Evolutionary conservation across 92 coral and sea anemone species (phyloP).

Genomic region (Muricea muricata): DNA sequence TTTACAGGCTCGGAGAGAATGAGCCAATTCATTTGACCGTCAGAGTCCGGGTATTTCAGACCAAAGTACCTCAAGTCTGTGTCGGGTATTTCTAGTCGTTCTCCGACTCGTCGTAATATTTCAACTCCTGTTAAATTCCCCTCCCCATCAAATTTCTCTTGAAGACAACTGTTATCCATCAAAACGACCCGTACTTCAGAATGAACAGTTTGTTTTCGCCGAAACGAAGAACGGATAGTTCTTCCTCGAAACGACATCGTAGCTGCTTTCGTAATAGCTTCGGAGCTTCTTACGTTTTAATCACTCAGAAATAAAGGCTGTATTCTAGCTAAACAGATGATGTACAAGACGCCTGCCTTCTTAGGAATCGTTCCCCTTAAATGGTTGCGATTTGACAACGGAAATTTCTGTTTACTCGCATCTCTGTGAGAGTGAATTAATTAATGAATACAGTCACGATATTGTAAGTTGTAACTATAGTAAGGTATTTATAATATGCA

Average conservation of each 20-base stretch:
- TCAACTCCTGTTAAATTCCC: background rate
- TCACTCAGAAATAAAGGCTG: background rate
- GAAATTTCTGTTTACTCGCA: slow-evolving; percentile 4
- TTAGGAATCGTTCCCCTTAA: slow-evolving; percentile 8
- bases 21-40: slow-evolving; percentile 90
- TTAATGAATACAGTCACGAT: background rate
- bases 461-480: background rate
- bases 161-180: slow-evolving; percentile 36
- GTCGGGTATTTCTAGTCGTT: slow-evolving; percentile 69
- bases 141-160: slow-evolving; percentile 16
- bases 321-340: too few relatives aligned
- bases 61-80: slow-evolving; percentile 78
- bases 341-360: too few relatives aligned
- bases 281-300: background rate
- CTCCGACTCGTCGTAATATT: slow-evolving; percentile 43
- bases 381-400: background rate
- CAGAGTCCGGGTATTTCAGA: slow-evolving; percentile 79
- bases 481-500: background rate
- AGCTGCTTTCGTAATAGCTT: background rate
- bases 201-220: background rate
- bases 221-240: slow-evolving; percentile 28
- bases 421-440: background rate
- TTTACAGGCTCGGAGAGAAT: slow-evolving; percentile 72
- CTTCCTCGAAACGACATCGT: slow-evolving; percentile 19
- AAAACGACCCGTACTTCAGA: slow-evolving; percentile 6